Base-by-base conservation (phyloP, 2,113 vertebrate species). In the Upupa epops region DNA sequence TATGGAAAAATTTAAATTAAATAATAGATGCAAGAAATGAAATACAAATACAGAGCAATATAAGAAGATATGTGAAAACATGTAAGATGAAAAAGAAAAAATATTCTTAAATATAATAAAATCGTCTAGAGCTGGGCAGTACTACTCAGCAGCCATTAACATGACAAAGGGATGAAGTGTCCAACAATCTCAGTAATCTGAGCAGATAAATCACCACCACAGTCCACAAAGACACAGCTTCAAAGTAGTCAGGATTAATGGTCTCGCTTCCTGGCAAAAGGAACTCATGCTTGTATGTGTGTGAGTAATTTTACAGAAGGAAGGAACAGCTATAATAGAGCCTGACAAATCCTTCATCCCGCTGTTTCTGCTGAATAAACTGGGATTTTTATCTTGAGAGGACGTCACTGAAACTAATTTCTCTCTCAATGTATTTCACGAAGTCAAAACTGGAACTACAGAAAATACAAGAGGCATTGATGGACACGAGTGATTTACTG, bases 251-350 rank as follows among this genome's bases (percentile, higher is more conserved):
- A 95, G 74, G 81, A 95, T 91, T 94, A 86, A 92, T 71, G 74
- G 65, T 11, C 65, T 46, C 70, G 69, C 81, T 95, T 96, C 61
- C 95, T 89, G 65, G 87, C 70, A 95, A 89, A 94, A 92, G 58
- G 73, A 93, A 88, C 81, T 90, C 77, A 90, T 58, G 86, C 86
- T 65, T 86, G 69, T 76, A 75, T 48, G 66, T 42, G 63, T 29
- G 73, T 77, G 81, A 92, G 55, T 59, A n/a, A 91, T 71, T 81
- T 59, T 81, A 64, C 60, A 84, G 77, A 51, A 78, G 24, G 37
- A 81, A 95, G 64, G 51, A 86, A 32, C 36, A 70, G 83, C 80
- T 61, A 5, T 5, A 88, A 83, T 0, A 29, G 68, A 69, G 76
- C 37, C 77, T 45, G 65, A 55, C 16, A 83, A 89, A 90, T 8